These are phyloP conservation scores for Siniperca undulata DNA, from an alignment of 2,797 vertebrate genomes.

Conservation along the genomic window DNA sequence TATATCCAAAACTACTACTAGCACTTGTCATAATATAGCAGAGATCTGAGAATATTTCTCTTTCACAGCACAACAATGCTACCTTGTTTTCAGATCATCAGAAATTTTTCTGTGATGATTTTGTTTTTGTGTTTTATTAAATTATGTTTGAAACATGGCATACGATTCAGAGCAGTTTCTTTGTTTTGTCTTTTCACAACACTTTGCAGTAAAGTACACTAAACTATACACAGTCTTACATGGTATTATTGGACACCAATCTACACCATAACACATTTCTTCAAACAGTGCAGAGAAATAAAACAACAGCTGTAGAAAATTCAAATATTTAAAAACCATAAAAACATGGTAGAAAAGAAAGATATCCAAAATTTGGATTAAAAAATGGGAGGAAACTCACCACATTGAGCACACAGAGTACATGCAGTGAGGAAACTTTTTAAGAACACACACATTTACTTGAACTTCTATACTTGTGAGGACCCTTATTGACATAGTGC, in stretches of 20 bases:
- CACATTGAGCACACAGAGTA: conserved; percentile 10
- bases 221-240: conserved; percentile 9
- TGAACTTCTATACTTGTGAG: too few relatives aligned
- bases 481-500: too few relatives aligned
- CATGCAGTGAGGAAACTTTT: conserved; percentile 2
- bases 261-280: conserved; percentile 4
- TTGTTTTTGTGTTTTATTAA: conserved; percentile 67
- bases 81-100: conserved; percentile 49
- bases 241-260: conserved; percentile 23
- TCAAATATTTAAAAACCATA: conserved; percentile 21
- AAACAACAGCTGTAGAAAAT: conserved; percentile 11
- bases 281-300: conserved; percentile 18
- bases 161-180: not conserved
- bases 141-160: conserved; percentile 49
- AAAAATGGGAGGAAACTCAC: conserved; percentile 4
- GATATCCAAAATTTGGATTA: conserved; percentile 22
- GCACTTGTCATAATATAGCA: not conserved
- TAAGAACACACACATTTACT: conserved; percentile 8
- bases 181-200: conserved; percentile 9
- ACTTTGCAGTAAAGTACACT: not conserved
- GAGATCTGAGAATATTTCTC: conserved; percentile 46
- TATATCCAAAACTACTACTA: conserved; percentile 1
- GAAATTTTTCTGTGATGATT: conserved; percentile 38
- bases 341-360: conserved; percentile 37
- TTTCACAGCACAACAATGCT: conserved; percentile 32